A percentile compares a stretch with the other conserved stretches of the same genome.
phyloP scores from a whole-genome alignment of 1,140 invertebrate genomes.

The Drosophila ogumai region DNA sequence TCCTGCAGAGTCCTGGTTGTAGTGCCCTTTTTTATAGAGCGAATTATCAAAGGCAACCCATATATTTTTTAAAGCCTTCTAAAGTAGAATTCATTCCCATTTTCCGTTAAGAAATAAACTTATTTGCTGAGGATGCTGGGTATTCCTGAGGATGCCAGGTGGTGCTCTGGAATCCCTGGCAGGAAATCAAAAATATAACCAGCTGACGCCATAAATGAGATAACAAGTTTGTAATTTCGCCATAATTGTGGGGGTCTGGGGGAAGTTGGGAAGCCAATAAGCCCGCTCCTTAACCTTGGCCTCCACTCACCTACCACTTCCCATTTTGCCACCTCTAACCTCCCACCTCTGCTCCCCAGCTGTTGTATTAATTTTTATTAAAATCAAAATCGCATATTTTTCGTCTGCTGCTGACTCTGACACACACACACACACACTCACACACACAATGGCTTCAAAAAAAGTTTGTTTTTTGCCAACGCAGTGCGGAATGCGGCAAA shows the following conservation, averaged over 20 bases:
- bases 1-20: no score
- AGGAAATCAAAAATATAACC: conserved; percentile 76
- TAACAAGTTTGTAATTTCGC: conserved; percentile 80
- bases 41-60: no score
- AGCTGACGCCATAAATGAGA: conserved; percentile 79
- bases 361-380: conserved; percentile 66
- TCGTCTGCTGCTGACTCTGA: conserved; percentile 25
- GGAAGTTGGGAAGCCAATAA: conserved; percentile 4
- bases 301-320: neutral
- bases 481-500: neutral
- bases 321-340: neutral
- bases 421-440: neutral
- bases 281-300: conserved; percentile 1
- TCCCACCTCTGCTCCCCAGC: neutral
- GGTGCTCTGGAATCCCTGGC: conserved; percentile 22
- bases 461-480: conserved; percentile 38
- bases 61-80: neutral
- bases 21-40: no score
- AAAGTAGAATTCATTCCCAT: no score
- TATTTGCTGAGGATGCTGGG: no score
- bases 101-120: neutral
- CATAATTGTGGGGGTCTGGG: conserved; percentile 58
- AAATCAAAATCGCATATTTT: conserved; percentile 73
- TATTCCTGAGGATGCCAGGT: neutral
- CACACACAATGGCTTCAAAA: conserved; percentile 14